These are phyloP conservation scores for Podarcis cretensis DNA, from an alignment of 2,113 vertebrate genomes.

Conservation along the genomic window DNA sequence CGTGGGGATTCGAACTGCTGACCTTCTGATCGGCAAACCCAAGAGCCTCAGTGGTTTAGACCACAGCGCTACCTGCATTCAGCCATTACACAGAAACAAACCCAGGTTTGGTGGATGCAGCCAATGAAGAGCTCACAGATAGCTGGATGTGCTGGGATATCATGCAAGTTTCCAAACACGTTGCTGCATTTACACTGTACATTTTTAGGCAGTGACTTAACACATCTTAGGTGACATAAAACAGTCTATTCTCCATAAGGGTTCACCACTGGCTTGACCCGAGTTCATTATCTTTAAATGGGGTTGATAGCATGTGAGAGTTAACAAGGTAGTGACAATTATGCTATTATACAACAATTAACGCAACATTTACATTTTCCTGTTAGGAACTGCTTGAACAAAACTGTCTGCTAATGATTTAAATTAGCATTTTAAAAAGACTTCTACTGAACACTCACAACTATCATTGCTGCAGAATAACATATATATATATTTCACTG, in stretches of 20 bases:
- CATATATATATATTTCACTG: constrained; percentile 35
- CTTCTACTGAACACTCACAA: constrained; percentile 50
- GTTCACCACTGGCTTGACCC: background rate
- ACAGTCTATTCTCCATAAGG: background rate
- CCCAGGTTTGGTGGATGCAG: background rate
- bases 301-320: constrained; percentile 2
- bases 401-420: constrained; percentile 56
- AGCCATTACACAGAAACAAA: background rate
- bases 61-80: no score
- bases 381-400: constrained; percentile 45
- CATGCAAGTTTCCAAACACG: background rate
- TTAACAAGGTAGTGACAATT: background rate
- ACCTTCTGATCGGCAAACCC: no score
- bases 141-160: background rate
- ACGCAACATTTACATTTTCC: constrained; percentile 38
- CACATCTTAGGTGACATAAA: background rate
- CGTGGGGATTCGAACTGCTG: no score
- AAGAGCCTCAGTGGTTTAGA: no score
- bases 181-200: background rate
- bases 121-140: background rate
- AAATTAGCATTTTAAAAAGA: constrained; percentile 54
- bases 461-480: constrained; percentile 49
- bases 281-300: background rate
- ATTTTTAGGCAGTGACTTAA: background rate
- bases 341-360: constrained; percentile 59